Base-by-base conservation (phyloP, 2,113 vertebrate genomes). In the Cryptomyrus ogoouensis region DNA sequence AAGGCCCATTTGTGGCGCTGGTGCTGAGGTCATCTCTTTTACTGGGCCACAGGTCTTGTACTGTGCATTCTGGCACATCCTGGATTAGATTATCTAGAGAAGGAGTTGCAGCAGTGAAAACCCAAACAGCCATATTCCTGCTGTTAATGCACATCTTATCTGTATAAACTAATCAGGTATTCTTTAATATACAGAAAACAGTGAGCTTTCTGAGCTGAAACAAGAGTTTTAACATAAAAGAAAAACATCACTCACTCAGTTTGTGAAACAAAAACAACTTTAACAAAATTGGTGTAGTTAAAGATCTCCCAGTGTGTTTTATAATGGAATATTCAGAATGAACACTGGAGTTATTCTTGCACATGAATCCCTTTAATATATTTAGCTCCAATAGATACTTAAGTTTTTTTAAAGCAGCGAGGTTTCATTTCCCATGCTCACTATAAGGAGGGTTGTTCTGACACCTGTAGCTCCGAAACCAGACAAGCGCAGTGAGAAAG, bases 1-100 rank as follows among this genome's bases (percentile, higher is more conserved):
- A 58, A 2, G 80, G 89, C 56, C 89, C 89, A 47, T 89, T 89
- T 47, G 89, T 46, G n/a, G 89, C 42, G 1, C 21, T 47, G 35
- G 58, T 44, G 39, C 12, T 15, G 24, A 80, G 56, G 21, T 46
- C 52, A 31, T 27, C 53, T 19, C n/a, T 52, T 17, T 39, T 49
- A 10, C 77, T 17, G 21, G 21, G 47, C 70, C 27, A 53, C 21
- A 39, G n/a, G 19, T 84, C 80, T 44, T 46, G 80, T 27, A 13
- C 52, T 27, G 35, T 2, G 77, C 50, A 58, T 24, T 89, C 52
- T 19, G 19, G 10, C 6, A 27, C 80, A 35, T 17, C 80, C 13
- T 35, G 52, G 13, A 44, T 31, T n/a, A 27, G 21, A 85, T 85
- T 84, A 84, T 89, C 77, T 44, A 47, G n/a, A 47, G 52, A 85